Evolutionary conservation across 1,140 invertebrate species (phyloP), one percentile per base, ranked within the genome.

Genomic region (Ceratina japonica): DNA sequence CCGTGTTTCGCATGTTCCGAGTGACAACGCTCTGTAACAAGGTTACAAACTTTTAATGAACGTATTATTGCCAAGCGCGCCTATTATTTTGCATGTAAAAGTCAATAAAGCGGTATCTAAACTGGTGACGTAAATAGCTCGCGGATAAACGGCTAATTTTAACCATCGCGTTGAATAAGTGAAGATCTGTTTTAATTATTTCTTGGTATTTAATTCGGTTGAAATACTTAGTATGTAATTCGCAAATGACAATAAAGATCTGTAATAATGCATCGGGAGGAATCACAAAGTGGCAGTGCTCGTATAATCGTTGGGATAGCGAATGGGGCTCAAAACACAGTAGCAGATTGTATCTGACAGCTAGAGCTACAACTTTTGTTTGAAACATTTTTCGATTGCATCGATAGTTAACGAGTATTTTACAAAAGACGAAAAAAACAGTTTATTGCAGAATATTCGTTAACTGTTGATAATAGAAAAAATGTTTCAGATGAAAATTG

Each of bases 21-120:
- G 68, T 44, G 73, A 31, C 20, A 75, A 27, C 20, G 27, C 44
- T 75, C 15, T 16, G 15, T 75, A 66, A 75, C 62, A 56, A 75
- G 61, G 27, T 75, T 62, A 71, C 56, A 72, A 77, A 77, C 44
- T 77, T 77, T 77, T 72, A 77, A 77, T 77, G 58, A 77, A 72
- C 75, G 59, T 71, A 22, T 77, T 62, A 71, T 77, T 77, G 20
- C 10, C 16, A 52, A 71, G n/a, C n/a, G n/a, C 15, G 10, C 15
- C 2, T 13, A 31, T 49, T n/a, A 27, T 52, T 71, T 70, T 63
- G 10, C n/a, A 15, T 49, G 24, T 44, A 24, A 52, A 71, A 20
- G 51, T 24, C 10, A n/a, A 12, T 56, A n/a, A 54, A 31, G 18
- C 22, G 15, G 8, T 37, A 22, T 16, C 3, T n/a, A n/a, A n/a